These are phyloP conservation scores for Platyrinchus mystaceus DNA, from an alignment of 2,797 vertebrate genomes.

Conservation along the genomic window DNA sequence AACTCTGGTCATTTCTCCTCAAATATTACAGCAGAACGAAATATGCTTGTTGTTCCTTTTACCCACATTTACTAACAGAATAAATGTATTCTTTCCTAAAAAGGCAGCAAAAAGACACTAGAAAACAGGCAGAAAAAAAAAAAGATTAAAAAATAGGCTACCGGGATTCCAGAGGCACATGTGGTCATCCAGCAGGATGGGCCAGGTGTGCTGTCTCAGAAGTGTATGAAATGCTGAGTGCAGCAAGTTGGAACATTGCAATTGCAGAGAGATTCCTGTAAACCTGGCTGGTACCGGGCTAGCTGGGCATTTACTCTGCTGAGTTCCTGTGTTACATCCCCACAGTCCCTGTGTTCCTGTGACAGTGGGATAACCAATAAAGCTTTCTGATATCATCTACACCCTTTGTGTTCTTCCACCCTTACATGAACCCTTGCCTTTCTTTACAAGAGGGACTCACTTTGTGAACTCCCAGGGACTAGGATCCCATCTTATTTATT, in stretches of 20 bases:
- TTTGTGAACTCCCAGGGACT: not conserved
- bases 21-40: not conserved
- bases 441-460: not conserved
- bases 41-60: not conserved
- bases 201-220: not conserved
- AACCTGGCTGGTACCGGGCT: not conserved
- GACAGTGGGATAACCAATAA: not conserved
- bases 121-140: not conserved
- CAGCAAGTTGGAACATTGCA: not conserved
- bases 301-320: not conserved
- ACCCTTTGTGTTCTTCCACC: not conserved
- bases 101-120: not conserved
- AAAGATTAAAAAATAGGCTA: not conserved
- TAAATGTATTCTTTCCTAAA: not conserved
- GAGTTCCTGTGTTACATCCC: not conserved
- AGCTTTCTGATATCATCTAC: not conserved
- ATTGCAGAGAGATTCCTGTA: not conserved
- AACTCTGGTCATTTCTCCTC: not conserved
- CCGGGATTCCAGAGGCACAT: not conserved
- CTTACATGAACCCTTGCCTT: not conserved
- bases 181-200: not conserved
- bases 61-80: not conserved
- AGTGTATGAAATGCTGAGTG: not conserved
- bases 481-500: not conserved
- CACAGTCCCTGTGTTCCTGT: not conserved